Evolutionary conservation across 1,140 invertebrate genomes (phyloP), one percentile per base, ranked within the genome.

Genomic region (Drosophila ogumai): DNA sequence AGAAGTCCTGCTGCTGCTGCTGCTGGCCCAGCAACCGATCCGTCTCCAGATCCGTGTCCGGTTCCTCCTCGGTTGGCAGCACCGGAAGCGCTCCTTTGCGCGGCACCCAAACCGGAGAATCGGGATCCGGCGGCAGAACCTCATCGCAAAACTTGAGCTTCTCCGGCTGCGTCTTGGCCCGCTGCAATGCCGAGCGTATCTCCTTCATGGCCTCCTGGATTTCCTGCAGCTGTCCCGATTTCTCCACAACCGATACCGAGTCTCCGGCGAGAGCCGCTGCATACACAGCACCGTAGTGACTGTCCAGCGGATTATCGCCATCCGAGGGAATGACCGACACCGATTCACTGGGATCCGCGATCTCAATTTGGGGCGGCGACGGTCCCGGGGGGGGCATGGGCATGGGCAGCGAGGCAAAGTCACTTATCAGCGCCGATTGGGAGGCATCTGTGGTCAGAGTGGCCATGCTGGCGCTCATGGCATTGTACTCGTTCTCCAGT

Each of bases 21-120:
- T 98, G 97, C 92, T 98, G 97, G 7, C 97, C 97, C 19, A 98
- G 94, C 46, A 98, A 93, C 77, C 97, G 94, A 93, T 98, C 97
- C 17, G 97, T 98, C 93, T 98, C 97, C 64, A 97, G 93, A 92
- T 98, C 97, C 0, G 97, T 97, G 80, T 98, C 97, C 5, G 96
- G 96, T 93, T 98, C 96, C 85, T 97, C 96, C 94, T 93, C 92
- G 7, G 90, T 34, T 12, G 19, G 8, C 25, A 28, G 32, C n/a
- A n/a, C 50, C 3, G 58, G 54, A 1, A 67, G 22, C 2, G 56
- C 50, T 12, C 54, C 64, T 28, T 91, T 88, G n/a, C 91, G 90
- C 13, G 91, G 91, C 28, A 92, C 91, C 92, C 92, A 92, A 7
- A 92, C 85, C 2, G 92, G 92, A 2, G 91, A 92, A 9, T 92